A percentile compares a stretch with the other conserved stretches of the same genome.
phyloP scores from a whole-genome alignment of 2,888 invertebrate species.

The Euproctis similis region DNA sequence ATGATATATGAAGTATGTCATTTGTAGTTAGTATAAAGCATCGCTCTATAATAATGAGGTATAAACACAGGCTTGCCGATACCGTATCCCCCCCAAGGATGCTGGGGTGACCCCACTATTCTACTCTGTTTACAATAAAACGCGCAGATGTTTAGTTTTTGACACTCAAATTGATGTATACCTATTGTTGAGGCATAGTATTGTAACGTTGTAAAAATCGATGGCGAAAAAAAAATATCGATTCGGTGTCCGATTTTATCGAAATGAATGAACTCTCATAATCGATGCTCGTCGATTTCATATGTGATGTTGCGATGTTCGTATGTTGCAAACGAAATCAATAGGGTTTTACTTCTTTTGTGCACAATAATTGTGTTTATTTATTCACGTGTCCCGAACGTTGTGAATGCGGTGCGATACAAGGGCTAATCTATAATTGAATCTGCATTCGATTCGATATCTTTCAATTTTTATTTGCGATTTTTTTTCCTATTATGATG shows the following conservation, averaged over 20 bases:
- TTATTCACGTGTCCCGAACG: conserved; percentile 70
- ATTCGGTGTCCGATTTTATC: conserved; percentile 51
- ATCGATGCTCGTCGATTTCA: conserved; percentile 47
- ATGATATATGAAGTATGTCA: conserved; percentile 70
- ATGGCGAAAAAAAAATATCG: conserved; percentile 50
- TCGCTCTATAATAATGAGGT: conserved; percentile 69
- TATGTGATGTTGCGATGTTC: conserved; percentile 37
- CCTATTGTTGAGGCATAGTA: conserved; percentile 57
- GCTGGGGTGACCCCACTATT: conserved; percentile 51
- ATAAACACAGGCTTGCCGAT: conserved; percentile 65
- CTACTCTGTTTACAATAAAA: conserved; percentile 65
- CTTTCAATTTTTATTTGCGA: conserved; percentile 47
- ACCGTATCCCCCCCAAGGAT: conserved; percentile 57
- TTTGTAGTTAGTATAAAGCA: conserved; percentile 68
- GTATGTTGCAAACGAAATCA: conserved; percentile 57
- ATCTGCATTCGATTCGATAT: conserved; percentile 68
- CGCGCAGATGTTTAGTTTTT: conserved; percentile 76
- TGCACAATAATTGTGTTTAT: conserved; percentile 71
- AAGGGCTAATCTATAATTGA: conserved; percentile 74
- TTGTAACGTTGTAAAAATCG: conserved; percentile 60
- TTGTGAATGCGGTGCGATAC: conserved; percentile 63
- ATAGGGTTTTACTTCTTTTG: conserved; percentile 69
- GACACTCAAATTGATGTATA: conserved; percentile 74
- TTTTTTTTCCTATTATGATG: too few species aligned
- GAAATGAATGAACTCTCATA: conserved; percentile 49